phyloP scores from a whole-genome alignment of 1,140 invertebrate species.

The Diabrotica undecimpunctata region DNA sequence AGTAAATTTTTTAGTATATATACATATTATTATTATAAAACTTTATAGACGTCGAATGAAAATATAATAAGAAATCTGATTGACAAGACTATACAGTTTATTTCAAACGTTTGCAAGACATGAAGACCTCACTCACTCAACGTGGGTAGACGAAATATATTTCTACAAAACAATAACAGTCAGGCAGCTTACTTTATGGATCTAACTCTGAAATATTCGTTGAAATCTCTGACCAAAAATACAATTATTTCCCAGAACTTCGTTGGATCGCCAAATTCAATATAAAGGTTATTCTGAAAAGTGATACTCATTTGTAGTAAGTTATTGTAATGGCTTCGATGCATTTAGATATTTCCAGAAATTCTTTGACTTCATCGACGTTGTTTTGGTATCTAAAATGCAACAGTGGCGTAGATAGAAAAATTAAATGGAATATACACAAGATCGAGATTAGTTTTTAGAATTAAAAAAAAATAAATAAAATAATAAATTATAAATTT shows the following conservation, averaged over 20 bases:
- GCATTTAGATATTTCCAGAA: conserved; percentile 3
- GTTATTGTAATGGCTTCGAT: background rate
- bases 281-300: background rate
- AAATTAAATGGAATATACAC: no score
- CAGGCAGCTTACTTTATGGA: background rate
- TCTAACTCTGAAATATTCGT: background rate
- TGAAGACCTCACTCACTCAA: no score
- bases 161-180: background rate
- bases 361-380: background rate
- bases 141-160: background rate
- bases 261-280: background rate
- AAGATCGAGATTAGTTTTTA: no score
- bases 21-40: no score
- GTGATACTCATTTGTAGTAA: background rate
- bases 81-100: no score
- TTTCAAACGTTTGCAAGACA: no score
- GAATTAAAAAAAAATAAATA: no score
- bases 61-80: no score
- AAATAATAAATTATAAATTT: no score
- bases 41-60: no score
- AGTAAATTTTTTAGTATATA: no score
- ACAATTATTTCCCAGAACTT: background rate
- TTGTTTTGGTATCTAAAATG: background rate
- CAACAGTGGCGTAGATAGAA: background rate
- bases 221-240: background rate